These are phyloP conservation scores for Sinosuthora webbiana DNA, from an alignment of 2,113 vertebrate species.

Conservation along the genomic window DNA sequence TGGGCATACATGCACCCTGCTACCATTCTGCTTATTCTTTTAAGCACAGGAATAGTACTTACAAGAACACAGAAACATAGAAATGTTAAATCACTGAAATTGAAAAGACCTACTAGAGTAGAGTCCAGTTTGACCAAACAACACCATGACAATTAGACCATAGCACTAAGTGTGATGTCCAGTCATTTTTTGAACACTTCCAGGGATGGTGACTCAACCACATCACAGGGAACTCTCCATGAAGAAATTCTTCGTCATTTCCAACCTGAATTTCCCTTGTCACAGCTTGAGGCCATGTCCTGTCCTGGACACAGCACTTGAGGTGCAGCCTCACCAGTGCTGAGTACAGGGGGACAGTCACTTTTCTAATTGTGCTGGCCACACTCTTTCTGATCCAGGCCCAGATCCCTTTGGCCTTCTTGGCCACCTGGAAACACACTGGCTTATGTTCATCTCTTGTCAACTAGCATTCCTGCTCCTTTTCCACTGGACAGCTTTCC, in stretches of 20 bases:
- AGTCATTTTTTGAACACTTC: not conserved
- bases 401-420: not conserved
- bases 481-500: not conserved
- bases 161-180: not conserved
- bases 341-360: accelerated
- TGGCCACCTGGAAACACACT: not conserved
- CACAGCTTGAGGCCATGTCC: not conserved
- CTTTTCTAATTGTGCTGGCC: not conserved
- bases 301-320: not conserved
- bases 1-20: accelerated
- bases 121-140: not conserved
- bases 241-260: not conserved
- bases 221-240: not conserved
- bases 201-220: not conserved
- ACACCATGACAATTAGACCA: not conserved
- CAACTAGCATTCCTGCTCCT: no score
- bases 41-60: not conserved
- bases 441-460: not conserved
- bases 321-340: not conserved
- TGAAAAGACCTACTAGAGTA: not conserved
- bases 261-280: not conserved
- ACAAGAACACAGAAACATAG: not conserved
- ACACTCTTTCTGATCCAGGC: not conserved
- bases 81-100: not conserved
- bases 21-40: not conserved